These are phyloP conservation scores for Oreochromis aureus DNA, from an alignment of 2,113 vertebrate species.

Conservation along the genomic window DNA sequence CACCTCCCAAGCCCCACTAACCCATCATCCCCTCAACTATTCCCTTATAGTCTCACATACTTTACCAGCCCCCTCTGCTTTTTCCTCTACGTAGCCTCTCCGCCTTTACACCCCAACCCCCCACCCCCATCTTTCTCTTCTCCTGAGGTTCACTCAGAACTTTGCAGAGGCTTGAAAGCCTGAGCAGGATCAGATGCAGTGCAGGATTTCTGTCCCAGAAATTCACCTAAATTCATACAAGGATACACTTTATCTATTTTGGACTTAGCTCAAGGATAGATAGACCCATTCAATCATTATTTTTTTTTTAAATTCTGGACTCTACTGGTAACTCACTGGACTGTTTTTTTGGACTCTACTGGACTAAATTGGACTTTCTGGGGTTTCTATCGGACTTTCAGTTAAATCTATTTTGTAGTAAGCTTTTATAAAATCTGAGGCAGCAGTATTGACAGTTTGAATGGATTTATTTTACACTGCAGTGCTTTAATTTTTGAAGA, in stretches of 20 bases:
- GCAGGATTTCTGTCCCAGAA: background rate
- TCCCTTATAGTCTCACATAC: slow-evolving; percentile 30
- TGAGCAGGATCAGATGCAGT: slow-evolving; percentile 24
- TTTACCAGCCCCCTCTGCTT: slow-evolving; percentile 66
- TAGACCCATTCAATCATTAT: background rate
- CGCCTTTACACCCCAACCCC: background rate
- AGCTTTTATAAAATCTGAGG: background rate
- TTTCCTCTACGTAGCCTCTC: slow-evolving; percentile 62
- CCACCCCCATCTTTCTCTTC: slow-evolving; percentile 37
- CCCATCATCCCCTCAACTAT: slow-evolving; percentile 31
- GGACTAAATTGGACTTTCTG: background rate
- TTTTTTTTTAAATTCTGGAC: background rate
- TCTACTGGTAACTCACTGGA: background rate
- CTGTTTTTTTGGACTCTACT: background rate
- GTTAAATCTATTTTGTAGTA: background rate
- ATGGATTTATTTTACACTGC: background rate
- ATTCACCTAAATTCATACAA: background rate
- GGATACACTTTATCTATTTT: slow-evolving; percentile 4
- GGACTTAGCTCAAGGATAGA: background rate
- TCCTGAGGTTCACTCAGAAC: slow-evolving; percentile 51
- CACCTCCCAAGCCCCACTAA: background rate
- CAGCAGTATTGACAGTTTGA: background rate
- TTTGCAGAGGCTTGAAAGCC: slow-evolving; percentile 45
- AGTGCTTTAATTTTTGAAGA: background rate
- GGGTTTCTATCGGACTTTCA: background rate